These are phyloP conservation scores for Standfussiana lucernea DNA, from an alignment of 2,888 invertebrate genomes.

Conservation along the genomic window DNA sequence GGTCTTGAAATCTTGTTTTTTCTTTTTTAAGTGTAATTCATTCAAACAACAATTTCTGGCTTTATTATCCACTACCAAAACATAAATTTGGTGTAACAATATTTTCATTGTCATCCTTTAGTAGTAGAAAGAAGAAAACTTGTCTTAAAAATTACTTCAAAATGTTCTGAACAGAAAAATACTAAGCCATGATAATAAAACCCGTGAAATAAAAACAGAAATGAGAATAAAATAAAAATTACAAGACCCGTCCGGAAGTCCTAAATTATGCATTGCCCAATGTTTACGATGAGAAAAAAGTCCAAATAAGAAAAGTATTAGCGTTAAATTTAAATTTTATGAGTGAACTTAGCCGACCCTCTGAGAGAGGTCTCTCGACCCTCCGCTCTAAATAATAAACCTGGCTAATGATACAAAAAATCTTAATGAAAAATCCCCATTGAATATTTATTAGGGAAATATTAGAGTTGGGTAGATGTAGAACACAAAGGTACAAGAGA, in stretches of 20 bases:
- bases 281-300: constrained; percentile 64
- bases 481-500: constrained; percentile 63
- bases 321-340: constrained; percentile 79
- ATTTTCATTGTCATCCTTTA: neutral
- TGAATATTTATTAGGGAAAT: constrained; percentile 72
- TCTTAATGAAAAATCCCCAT: constrained; percentile 68
- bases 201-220: constrained; percentile 23
- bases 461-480: constrained; percentile 65
- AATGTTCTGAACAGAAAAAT: neutral
- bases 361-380: constrained; percentile 59
- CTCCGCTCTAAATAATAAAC: constrained; percentile 81
- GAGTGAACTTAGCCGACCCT: constrained; percentile 74
- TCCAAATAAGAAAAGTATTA: constrained; percentile 73
- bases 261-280: constrained; percentile 67
- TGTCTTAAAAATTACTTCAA: neutral
- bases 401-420: constrained; percentile 80
- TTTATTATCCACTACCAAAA: neutral
- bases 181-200: constrained; percentile 30
- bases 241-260: constrained; percentile 35
- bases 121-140: neutral
- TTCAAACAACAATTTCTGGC: neutral
- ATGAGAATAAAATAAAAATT: constrained; percentile 43
- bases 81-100: neutral
- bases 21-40: neutral
- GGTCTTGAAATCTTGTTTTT: neutral